Percentiles rank a stretch among this genome's conserved stretches.
Conservation (phyloP, 2,113 vertebrate species). For the Chlorodrepanis virens region DNA sequence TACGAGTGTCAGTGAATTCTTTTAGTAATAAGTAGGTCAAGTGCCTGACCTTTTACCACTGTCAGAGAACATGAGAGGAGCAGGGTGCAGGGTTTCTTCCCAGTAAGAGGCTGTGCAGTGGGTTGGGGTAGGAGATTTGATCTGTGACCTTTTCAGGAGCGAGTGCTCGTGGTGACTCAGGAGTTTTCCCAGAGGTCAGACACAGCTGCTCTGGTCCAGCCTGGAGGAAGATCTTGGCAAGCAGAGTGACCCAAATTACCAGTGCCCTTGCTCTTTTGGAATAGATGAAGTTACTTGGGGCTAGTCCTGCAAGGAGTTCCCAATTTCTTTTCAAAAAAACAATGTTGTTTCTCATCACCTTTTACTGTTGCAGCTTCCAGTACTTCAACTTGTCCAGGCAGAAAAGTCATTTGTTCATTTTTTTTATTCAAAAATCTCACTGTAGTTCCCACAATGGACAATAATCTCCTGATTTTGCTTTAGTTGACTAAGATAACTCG, state of each 20-base stretch:
- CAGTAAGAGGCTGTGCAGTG: not conserved
- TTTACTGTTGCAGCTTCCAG: not conserved
- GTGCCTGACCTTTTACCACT: not conserved
- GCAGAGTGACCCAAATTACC: not conserved
- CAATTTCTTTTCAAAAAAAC: not conserved
- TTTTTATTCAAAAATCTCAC: not conserved
- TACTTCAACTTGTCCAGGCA: not conserved
- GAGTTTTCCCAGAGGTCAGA: not conserved
- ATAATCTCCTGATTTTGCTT: conserved; percentile 35
- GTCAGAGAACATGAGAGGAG: not conserved
- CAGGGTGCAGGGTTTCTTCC: not conserved
- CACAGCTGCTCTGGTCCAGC: not conserved
- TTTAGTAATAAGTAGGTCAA: not conserved
- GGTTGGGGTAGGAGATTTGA: not conserved
- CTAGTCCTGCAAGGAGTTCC: not conserved
- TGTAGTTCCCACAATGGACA: not conserved
- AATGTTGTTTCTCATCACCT: not conserved
- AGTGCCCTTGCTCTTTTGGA: not conserved
- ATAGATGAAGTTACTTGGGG: not conserved
- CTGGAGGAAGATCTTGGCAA: not conserved
- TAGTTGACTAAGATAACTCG: conserved; percentile 96
- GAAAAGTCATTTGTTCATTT: not conserved
- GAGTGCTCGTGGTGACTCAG: fast-evolving
- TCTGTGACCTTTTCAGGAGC: not conserved
- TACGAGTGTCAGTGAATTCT: not conserved